These are phyloP conservation scores for Matsumurasca onukii DNA, from an alignment of 1,140 invertebrate species.

Conservation along the genomic window DNA sequence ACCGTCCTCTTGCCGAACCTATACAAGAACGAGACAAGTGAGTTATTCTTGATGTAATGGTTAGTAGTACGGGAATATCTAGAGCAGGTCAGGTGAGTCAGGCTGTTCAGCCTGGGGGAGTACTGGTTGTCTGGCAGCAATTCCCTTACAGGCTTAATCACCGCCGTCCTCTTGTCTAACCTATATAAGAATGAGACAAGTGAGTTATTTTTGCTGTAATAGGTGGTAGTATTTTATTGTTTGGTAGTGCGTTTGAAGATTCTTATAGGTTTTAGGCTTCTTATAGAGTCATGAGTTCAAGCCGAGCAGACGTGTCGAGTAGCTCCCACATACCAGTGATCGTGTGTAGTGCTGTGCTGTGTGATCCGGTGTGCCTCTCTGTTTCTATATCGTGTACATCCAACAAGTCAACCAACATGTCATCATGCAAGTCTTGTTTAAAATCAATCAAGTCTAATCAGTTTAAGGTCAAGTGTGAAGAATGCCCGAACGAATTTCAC, in stretches of 20 bases:
- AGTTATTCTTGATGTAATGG: not conserved
- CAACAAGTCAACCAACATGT: not conserved
- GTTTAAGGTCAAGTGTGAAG: not conserved
- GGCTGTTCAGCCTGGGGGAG: not conserved
- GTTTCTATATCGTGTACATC: not conserved
- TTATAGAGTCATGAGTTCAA: too few species aligned
- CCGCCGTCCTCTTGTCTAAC: not conserved
- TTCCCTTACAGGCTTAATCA: not conserved
- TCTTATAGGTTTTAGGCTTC: too few species aligned
- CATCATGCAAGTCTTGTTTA: not conserved
- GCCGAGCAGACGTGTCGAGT: not conserved
- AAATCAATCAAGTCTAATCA: not conserved
- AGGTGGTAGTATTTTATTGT: too few species aligned
- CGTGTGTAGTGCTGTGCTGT: not conserved
- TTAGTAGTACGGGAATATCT: slow-evolving; percentile 10
- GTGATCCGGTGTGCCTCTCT: not conserved
- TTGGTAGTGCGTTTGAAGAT: too few species aligned
- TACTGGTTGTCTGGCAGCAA: not conserved
- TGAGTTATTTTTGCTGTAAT: not conserved
- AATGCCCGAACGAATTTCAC: not conserved
- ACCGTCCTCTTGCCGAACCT: slow-evolving; percentile 8
- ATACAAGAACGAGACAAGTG: too few species aligned
- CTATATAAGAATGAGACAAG: too few species aligned
- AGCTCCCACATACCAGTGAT: not conserved
- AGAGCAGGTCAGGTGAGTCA: not conserved